phyloP scores from a whole-genome alignment of 37 sponge, comb jelly and placozoan genomes.

The Beroe ovata region DNA sequence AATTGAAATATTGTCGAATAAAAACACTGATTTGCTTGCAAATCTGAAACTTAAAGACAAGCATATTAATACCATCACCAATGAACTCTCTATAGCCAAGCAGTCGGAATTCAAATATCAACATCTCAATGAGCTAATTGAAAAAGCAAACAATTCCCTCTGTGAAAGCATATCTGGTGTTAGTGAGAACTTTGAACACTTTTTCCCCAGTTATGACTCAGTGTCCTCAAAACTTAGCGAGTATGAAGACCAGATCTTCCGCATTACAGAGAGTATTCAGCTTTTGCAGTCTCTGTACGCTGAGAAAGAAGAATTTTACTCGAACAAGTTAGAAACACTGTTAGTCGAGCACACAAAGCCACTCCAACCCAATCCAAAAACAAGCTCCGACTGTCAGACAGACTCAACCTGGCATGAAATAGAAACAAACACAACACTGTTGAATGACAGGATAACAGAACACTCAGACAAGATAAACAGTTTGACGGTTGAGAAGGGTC shows the following conservation, averaged over 20 bases:
- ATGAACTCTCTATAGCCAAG: slow-evolving; percentile 3
- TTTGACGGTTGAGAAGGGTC: background rate
- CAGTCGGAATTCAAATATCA: background rate
- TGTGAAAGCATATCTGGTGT: background rate
- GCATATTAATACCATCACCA: background rate
- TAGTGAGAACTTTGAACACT: slow-evolving; percentile 7
- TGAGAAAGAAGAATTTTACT: slow-evolving; percentile 58
- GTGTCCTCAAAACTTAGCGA: background rate
- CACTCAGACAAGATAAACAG: background rate
- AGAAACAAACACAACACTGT: background rate
- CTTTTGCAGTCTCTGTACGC: slow-evolving; percentile 14
- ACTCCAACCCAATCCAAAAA: background rate
- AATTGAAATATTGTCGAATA: slow-evolving; percentile 8
- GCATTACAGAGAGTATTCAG: background rate
- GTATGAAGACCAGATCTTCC: slow-evolving; percentile 25
- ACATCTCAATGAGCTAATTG: background rate
- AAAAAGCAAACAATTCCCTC: background rate
- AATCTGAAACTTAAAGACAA: slow-evolving; percentile 42
- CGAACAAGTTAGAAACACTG: background rate
- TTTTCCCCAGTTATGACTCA: background rate
- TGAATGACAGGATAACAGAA: background rate
- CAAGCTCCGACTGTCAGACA: background rate
- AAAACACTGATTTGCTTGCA: slow-evolving; percentile 21
- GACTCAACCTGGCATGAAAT: background rate
- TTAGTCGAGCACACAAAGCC: slow-evolving; percentile 19